These are phyloP conservation scores for Cryptoleucopteryx plumbea DNA, from an alignment of 2,113 vertebrate species.

Conservation along the genomic window DNA sequence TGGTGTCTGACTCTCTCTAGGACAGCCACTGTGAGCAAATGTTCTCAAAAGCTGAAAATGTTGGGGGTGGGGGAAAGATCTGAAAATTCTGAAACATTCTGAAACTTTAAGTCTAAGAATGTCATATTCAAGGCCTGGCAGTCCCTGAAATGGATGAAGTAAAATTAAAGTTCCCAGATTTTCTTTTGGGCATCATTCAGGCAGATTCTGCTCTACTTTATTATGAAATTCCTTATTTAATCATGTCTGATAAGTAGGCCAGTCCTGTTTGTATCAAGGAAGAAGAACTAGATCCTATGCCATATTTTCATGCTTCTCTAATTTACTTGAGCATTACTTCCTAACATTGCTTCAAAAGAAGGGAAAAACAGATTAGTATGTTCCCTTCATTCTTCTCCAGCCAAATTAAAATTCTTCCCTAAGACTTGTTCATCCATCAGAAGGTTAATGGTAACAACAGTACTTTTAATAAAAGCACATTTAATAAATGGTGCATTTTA, in stretches of 20 bases:
- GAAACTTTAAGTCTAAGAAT: neutral
- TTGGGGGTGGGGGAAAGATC: neutral
- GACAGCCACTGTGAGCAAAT: neutral
- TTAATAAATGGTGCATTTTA: neutral
- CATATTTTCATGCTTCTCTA: conserved; percentile 3
- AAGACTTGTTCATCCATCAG: neutral
- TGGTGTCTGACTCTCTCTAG: neutral
- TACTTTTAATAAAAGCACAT: neutral
- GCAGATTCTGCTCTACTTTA: neutral
- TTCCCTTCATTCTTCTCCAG: neutral
- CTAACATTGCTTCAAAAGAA: neutral
- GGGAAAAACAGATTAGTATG: neutral
- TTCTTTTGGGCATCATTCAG: neutral
- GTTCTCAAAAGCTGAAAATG: neutral
- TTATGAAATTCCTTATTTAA: neutral
- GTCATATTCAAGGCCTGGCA: neutral
- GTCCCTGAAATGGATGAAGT: neutral
- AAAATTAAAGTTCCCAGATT: neutral
- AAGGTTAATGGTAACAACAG: neutral
- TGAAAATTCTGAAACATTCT: neutral
- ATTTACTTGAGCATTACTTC: neutral
- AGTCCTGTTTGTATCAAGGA: neutral
- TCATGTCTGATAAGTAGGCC: neutral
- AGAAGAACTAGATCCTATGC: neutral
- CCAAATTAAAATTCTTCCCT: neutral